Conservation (phyloP, 2,888 invertebrate species). For the Cataglyphis altisquamis region DNA sequence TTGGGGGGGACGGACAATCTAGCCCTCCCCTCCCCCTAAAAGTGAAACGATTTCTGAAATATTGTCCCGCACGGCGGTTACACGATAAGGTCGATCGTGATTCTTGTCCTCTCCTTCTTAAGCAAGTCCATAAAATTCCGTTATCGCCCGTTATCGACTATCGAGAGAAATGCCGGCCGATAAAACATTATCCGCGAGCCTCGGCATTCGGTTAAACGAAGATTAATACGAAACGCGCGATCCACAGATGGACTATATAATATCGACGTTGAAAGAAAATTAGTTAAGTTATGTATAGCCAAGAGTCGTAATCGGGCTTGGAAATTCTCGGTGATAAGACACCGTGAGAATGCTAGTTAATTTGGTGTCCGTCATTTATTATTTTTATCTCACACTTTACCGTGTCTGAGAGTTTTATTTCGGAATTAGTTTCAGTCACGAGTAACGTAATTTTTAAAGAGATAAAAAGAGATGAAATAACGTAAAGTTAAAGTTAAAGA, state of each 20-base stretch:
- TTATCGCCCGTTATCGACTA: constrained; percentile 71
- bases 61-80: constrained; percentile 65
- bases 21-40: constrained; percentile 41
- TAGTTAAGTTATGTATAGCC: constrained; percentile 36
- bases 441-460: not conserved
- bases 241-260: constrained; percentile 24
- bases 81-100: constrained; percentile 68
- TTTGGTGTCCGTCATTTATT: constrained; percentile 34
- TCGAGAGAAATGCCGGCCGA: constrained; percentile 54
- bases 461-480: not conserved
- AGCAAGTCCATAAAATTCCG: constrained; percentile 68
- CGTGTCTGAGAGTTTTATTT: constrained; percentile 23
- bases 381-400: constrained; percentile 42
- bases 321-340: constrained; percentile 28
- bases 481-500: not conserved
- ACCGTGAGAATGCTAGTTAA: constrained; percentile 25
- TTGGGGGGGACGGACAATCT: constrained; percentile 12
- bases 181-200: constrained; percentile 63
- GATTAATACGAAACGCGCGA: constrained; percentile 54
- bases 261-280: constrained; percentile 29
- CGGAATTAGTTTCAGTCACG: constrained; percentile 23
- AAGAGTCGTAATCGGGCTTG: constrained; percentile 17
- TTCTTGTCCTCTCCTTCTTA: constrained; percentile 62
- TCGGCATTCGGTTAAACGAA: constrained; percentile 53
- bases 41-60: constrained; percentile 74